Conservation (phyloP, 2,113 vertebrate genomes). For the Notechis scutatus region DNA sequence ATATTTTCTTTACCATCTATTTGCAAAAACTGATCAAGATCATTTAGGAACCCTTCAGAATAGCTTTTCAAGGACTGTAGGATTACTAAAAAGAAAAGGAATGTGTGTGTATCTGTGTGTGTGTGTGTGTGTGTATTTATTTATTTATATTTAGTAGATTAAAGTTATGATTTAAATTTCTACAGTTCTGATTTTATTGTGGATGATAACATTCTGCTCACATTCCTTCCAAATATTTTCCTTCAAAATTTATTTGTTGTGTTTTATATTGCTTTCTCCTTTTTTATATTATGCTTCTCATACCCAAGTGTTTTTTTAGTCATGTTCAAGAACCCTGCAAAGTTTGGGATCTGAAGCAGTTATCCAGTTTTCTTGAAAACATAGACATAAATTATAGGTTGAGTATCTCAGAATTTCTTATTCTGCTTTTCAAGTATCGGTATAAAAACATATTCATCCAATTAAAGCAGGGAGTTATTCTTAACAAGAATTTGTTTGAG, state of each 20-base stretch:
- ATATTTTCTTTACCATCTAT: not conserved
- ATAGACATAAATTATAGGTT: constrained; percentile 18
- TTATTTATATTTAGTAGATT: not conserved
- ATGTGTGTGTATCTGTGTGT: no score
- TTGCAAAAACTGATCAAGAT: not conserved
- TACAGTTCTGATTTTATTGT: not conserved
- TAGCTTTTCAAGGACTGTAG: not conserved
- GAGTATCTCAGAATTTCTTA: constrained; percentile 34
- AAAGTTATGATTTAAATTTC: not conserved
- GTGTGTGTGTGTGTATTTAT: no score
- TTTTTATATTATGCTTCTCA: not conserved
- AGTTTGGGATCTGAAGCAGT: not conserved
- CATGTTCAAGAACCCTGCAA: not conserved
- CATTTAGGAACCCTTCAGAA: not conserved
- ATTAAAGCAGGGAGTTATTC: constrained; percentile 2
- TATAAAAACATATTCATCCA: not conserved
- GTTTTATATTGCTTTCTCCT: not conserved
- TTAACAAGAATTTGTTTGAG: not conserved
- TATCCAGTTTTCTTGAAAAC: constrained; percentile 18
- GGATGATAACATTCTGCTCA: not conserved
- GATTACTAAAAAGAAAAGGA: not conserved
- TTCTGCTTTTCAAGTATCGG: not conserved
- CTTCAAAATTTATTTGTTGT: not conserved
- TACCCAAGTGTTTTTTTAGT: not conserved
- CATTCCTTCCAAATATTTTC: not conserved